Base-by-base conservation (phyloP, 2,797 vertebrate genomes). In the Poecilia gillii region DNA sequence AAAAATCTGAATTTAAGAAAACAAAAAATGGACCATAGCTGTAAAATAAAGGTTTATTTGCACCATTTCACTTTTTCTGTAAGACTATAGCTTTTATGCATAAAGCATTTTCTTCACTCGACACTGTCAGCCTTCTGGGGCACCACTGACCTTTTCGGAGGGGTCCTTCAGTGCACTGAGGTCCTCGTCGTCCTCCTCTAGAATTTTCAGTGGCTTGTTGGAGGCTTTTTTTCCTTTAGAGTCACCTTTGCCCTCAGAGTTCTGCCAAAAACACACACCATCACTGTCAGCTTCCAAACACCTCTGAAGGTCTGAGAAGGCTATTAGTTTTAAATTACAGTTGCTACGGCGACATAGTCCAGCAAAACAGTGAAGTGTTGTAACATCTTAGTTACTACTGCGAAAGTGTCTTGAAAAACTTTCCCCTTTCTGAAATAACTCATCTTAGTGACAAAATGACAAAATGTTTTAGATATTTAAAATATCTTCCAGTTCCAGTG, bases 71-170 rank as follows among this genome's bases (percentile, higher is more conserved):
- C 11, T 33, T 13, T 62, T 31, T 16, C 9, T n/a, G 3, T n/a
- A 16, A 62, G 14, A 31, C 13, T 5, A 6, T 59, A 55, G 9
- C 1, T 28, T 55, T n/a, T 36, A 23, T 39, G 18, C 31, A 7
- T 1, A 3, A 64, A 18, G 31, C 7, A 36, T 66, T 39, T 66
- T 66, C 62, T 64, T 36, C 7, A 39, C 36, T 39, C 4, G 13
- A 33, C 57, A 7, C 74, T 73, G 16, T 14, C 4, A 16, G 62
- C 25, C 11, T 11, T 12, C 47, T 9, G 3, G 49, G 9, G 51
- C 47, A 12, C 33, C 2, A 96, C 97, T 93, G 92, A 99, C 98
- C 98, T 99, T 99, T 92, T 99, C 98, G n/a, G 97, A 98, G 13
- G 97, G 97, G 88, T 98, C 97, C 89, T 98, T 99, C 86, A 98